Base-by-base conservation (phyloP, 2,888 invertebrate genomes). In the Neria commutata region DNA sequence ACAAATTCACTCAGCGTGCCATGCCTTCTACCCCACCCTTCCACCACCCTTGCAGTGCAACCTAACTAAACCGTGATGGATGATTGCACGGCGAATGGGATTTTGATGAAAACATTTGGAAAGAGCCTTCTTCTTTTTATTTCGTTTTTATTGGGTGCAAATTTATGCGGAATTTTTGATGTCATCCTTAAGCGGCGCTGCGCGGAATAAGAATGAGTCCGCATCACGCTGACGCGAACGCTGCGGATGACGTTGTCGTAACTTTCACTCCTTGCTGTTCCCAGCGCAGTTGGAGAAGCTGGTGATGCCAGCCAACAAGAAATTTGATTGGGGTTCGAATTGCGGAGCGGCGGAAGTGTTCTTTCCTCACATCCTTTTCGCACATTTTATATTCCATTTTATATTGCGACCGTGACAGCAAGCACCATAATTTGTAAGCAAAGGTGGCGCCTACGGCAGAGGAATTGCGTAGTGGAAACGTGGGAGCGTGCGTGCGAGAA, bases 131-230 rank as follows among this genome's bases (percentile, higher is more conserved):
- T n/a, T n/a, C n/a, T n/a, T n/a, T n/a, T n/a, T n/a, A n/a, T n/a
- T n/a, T n/a, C 70, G 70, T 72, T 75, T 76, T 76, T 77, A 75
- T 76, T 71, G 71, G 71, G 72, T 76, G 76, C 70, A 77, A 75
- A 75, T 76, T 77, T 77, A 75, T 75, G 73, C 77, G 72, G 76
- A 74, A 74, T 74, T 74, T 74, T 72, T 75, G 71, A 75, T 75
- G 77, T 75, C 73, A 74, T n/a, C n/a, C n/a, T n/a, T n/a, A n/a
- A n/a, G 73, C 75, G 72, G 67, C 61, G 49, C 61, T 57, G 59
- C 52, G 58, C 37, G 37, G 37, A 37, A 37, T 37, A 37, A 37
- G 14, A n/a, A 37, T 37, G 37, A 37, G 37, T 10, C 6, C 11
- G 29, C 29, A n/a, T 37, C 14, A 37, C 37, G 37, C 10, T 37